These are phyloP conservation scores for Oscarella lobularis DNA, from an alignment of 37 sponge, comb jelly and placozoan species.

Conservation along the genomic window DNA sequence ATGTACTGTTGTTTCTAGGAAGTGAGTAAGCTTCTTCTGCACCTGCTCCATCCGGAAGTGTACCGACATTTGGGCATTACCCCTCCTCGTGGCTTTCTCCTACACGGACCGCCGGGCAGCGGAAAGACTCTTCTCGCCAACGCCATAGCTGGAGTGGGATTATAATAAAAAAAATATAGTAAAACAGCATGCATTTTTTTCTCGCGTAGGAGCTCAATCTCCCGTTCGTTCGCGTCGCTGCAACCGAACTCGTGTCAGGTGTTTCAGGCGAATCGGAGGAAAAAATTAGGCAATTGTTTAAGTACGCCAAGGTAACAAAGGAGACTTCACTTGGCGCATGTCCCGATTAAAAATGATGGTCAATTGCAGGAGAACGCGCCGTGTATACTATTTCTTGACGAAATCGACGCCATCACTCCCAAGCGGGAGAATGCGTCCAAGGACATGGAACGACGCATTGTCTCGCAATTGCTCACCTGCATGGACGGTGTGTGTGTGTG, in stretches of 20 bases:
- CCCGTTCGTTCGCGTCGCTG: slow-evolving; percentile 76
- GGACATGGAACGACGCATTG: slow-evolving; percentile 96
- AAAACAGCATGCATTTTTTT: neutral
- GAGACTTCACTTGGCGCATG: neutral
- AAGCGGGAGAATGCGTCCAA: slow-evolving; percentile 81
- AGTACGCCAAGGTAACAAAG: slow-evolving; percentile 36
- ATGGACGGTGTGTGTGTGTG: slow-evolving; percentile 56
- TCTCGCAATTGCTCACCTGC: slow-evolving; percentile 80
- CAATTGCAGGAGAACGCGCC: slow-evolving; percentile 47
- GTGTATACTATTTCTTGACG: slow-evolving; percentile 88
- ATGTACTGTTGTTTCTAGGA: slow-evolving; percentile 23
- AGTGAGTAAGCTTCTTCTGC: slow-evolving; percentile 55
- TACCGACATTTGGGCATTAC: slow-evolving; percentile 58
- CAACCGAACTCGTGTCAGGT: slow-evolving; percentile 91
- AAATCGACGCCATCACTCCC: slow-evolving; percentile 89
- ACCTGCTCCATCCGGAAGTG: slow-evolving; percentile 74
- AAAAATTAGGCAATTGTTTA: slow-evolving; percentile 74
- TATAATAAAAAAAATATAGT: neutral
- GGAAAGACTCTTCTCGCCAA: slow-evolving; percentile 93
- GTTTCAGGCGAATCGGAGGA: slow-evolving; percentile 93
- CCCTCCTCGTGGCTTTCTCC: slow-evolving; percentile 79
- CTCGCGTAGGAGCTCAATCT: slow-evolving; percentile 54
- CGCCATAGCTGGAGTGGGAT: slow-evolving; percentile 86
- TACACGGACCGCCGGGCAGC: slow-evolving; percentile 97
- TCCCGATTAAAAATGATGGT: neutral